Conservation (phyloP, 2,888 invertebrate species). For the Syrista parreyssii region DNA sequence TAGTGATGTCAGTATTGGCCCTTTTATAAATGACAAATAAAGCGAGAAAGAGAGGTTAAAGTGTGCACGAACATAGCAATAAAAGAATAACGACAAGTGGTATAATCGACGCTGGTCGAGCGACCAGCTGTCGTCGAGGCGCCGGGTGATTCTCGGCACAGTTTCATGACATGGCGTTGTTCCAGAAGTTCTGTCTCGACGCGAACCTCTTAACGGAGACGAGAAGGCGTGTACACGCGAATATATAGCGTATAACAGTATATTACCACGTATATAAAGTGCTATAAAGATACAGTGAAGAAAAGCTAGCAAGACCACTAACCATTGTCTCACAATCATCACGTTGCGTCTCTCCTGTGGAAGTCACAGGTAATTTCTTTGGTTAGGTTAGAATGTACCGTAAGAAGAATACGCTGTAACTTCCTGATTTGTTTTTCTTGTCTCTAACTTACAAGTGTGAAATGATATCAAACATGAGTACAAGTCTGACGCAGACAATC, state of each 20-base stretch:
- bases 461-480: neutral
- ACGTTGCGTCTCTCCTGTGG: neutral
- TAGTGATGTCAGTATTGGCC: neutral
- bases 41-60: neutral
- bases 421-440: neutral
- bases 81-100: neutral
- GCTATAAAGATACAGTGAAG: neutral
- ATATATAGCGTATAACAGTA: neutral
- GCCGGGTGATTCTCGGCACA: neutral
- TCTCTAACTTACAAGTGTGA: neutral
- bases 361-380: neutral
- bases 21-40: neutral
- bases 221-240: neutral
- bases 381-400: slow-evolving; percentile 1
- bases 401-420: neutral
- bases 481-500: neutral
- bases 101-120: neutral
- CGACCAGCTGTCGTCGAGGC: neutral
- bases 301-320: neutral
- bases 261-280: neutral
- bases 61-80: neutral
- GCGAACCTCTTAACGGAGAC: neutral
- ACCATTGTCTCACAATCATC: neutral
- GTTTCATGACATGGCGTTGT: neutral
- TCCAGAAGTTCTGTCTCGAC: neutral